Percentiles rank a stretch among this genome's conserved stretches.
Conservation (phyloP, 2,113 vertebrate species). For the Leptobrachium ailaonicum region DNA sequence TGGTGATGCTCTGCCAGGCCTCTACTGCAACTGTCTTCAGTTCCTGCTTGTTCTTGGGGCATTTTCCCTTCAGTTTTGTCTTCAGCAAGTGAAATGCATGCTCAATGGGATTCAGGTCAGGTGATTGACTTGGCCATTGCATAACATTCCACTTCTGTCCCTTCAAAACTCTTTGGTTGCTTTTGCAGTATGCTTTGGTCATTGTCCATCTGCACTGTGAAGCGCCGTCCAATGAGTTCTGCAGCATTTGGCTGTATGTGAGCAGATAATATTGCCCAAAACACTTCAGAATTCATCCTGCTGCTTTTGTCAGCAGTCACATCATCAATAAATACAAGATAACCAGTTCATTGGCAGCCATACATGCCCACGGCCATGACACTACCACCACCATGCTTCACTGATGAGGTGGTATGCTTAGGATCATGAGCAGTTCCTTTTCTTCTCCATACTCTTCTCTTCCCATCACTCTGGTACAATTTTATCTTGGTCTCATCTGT, state of each 20-base stretch:
- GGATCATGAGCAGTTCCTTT: not conserved
- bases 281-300: conserved; percentile 15
- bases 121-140: not conserved
- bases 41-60: conserved; percentile 4
- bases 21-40: conserved; percentile 6
- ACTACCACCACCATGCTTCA: not conserved
- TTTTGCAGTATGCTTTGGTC: not conserved
- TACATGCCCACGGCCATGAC: not conserved
- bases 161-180: not conserved
- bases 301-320: not conserved
- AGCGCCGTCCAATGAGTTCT: not conserved
- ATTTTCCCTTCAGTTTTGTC: conserved; percentile 2
- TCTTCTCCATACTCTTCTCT: not conserved
- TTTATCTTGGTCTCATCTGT: not conserved
- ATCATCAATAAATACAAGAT: conserved; percentile 13
- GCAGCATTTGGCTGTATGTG: not conserved
- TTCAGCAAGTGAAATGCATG: not conserved
- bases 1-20: conserved; percentile 3
- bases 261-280: not conserved
- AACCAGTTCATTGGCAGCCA: conserved; percentile 6
- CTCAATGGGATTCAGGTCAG: not conserved
- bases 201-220: conserved; percentile 19
- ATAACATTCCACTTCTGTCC: not conserved
- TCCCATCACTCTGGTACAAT: not conserved
- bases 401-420: conserved; percentile 5